A percentile compares a stretch with the other conserved stretches of the same genome.
Evolutionary conservation across 2,888 invertebrate genomes (phyloP).

Genomic region (Rotaria socialis): DNA sequence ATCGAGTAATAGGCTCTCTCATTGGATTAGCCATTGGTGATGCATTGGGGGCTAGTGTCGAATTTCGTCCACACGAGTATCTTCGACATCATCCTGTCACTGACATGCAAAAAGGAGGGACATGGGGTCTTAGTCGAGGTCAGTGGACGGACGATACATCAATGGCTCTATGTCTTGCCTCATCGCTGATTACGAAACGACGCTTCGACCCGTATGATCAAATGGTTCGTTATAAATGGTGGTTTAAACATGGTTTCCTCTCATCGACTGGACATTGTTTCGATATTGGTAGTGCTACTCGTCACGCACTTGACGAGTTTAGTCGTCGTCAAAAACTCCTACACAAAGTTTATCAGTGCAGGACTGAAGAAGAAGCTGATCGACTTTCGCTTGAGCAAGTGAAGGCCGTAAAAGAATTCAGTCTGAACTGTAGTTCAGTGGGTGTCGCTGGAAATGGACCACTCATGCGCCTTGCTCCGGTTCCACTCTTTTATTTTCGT

Average conservation of each 20-base stretch:
- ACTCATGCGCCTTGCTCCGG: background rate
- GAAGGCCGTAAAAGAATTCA: background rate
- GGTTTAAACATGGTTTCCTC: background rate
- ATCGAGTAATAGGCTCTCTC: background rate
- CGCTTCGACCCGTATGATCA: background rate
- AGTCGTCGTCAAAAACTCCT: background rate
- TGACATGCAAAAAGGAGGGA: background rate
- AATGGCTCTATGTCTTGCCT: background rate
- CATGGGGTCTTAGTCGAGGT: background rate
- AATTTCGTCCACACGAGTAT: background rate
- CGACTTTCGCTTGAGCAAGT: background rate
- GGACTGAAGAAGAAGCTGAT: background rate
- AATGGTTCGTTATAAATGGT: slow-evolving; percentile 20
- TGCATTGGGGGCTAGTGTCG: background rate
- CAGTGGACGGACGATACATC: slow-evolving; percentile 8
- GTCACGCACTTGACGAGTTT: background rate
- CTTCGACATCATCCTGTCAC: background rate
- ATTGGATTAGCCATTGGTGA: background rate
- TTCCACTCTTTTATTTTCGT: background rate
- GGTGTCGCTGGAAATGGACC: background rate
- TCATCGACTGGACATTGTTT: background rate
- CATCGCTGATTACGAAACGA: background rate
- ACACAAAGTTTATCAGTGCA: background rate
- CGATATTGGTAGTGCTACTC: background rate
- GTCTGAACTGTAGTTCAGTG: background rate